These are phyloP conservation scores for Leptosomus discolor DNA, from an alignment of 2,113 vertebrate genomes.

Conservation along the genomic window DNA sequence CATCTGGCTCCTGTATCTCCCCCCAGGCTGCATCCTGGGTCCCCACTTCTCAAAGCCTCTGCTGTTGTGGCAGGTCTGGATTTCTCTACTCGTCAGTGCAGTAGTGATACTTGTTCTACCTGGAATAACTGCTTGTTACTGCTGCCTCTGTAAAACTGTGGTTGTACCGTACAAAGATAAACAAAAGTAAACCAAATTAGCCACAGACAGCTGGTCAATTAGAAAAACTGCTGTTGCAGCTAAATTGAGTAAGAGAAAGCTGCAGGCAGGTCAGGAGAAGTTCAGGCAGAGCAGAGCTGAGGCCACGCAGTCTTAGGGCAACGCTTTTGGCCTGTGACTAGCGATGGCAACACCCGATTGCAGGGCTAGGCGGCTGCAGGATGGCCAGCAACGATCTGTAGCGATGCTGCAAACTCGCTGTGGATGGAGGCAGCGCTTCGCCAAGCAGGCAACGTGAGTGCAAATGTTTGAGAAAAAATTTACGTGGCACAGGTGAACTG, in stretches of 20 bases:
- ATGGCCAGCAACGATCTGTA: accelerated
- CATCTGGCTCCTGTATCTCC: too few relatives aligned
- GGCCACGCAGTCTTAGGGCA: neutral
- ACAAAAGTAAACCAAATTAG: neutral
- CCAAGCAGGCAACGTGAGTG: neutral
- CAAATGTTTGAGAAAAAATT: neutral
- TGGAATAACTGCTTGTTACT: neutral
- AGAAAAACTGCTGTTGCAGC: neutral
- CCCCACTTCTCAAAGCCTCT: neutral
- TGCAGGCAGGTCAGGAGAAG: neutral
- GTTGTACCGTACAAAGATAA: neutral
- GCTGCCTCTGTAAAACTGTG: neutral
- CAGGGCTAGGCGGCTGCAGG: too few relatives aligned
- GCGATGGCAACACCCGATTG: accelerated
- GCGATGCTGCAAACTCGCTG: neutral
- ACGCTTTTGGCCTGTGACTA: too few relatives aligned
- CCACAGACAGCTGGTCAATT: neutral
- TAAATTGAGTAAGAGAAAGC: neutral
- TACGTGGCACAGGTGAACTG: neutral
- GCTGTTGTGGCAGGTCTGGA: neutral
- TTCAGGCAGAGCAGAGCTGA: neutral
- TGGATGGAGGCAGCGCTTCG: neutral
- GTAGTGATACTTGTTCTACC: neutral
- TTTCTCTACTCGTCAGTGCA: neutral
- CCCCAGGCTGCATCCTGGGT: neutral